phyloP scores from a whole-genome alignment of 1,140 invertebrate species.

The Cecropterus lyciades region DNA sequence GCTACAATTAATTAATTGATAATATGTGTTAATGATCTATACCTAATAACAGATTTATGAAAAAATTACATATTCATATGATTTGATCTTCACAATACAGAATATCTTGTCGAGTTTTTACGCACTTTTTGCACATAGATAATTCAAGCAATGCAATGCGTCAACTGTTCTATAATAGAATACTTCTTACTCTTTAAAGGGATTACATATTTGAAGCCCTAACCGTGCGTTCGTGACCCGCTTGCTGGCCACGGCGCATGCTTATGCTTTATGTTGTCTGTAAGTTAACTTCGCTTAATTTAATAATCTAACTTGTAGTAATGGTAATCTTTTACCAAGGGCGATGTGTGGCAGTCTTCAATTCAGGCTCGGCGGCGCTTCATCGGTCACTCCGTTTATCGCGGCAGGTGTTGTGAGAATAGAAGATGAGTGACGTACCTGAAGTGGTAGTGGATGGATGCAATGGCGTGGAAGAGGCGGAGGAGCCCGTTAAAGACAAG shows the following conservation, averaged over 20 bases:
- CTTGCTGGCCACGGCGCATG: constrained; percentile 73
- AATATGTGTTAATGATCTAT: too few relatives aligned
- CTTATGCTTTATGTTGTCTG: constrained; percentile 72
- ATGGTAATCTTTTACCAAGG: constrained; percentile 79
- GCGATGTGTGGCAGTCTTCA: constrained; percentile 69
- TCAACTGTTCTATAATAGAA: constrained; percentile 12
- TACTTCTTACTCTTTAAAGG: constrained; percentile 67
- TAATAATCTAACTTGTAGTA: constrained; percentile 83
- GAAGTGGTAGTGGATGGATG: constrained; percentile 68
- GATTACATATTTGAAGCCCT: constrained; percentile 76
- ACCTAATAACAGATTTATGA: too few relatives aligned
- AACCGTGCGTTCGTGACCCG: constrained; percentile 79
- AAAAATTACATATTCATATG: too few relatives aligned
- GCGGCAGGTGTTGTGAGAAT: constrained; percentile 50
- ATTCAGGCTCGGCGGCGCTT: constrained; percentile 46
- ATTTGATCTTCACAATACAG: too few relatives aligned
- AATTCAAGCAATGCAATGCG: constrained; percentile 6
- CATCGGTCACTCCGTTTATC: constrained; percentile 42
- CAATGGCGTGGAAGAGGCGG: constrained; percentile 66
- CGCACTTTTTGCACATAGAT: not conserved
- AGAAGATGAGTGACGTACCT: constrained; percentile 70
- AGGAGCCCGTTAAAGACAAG: constrained; percentile 43
- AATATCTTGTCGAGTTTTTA: not conserved
- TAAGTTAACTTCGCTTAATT: constrained; percentile 81
- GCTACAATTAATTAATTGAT: too few relatives aligned